These are phyloP conservation scores for Empis stercorea DNA, from an alignment of 2,888 invertebrate species.

Conservation along the genomic window DNA sequence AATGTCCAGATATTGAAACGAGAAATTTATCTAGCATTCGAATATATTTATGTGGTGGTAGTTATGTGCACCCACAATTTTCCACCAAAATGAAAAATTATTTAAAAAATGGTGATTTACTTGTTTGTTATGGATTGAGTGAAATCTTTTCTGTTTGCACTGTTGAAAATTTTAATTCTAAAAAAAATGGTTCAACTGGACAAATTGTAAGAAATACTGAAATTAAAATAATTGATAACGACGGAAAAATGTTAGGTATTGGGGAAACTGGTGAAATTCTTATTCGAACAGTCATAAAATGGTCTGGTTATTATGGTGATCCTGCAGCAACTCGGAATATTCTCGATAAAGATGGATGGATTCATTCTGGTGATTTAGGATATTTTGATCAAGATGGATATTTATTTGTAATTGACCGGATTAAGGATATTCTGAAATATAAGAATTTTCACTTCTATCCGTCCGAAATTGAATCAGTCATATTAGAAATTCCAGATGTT, in stretches of 20 bases:
- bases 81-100: slow-evolving; percentile 11
- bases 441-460: slow-evolving; percentile 28
- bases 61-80: slow-evolving; percentile 18
- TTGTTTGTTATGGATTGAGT: slow-evolving; percentile 17
- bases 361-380: slow-evolving; percentile 32
- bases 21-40: slow-evolving; percentile 17
- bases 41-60: slow-evolving; percentile 24
- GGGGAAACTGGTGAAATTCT: slow-evolving; percentile 28
- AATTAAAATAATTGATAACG: slow-evolving; percentile 27
- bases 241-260: slow-evolving; percentile 21
- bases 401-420: slow-evolving; percentile 26
- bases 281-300: slow-evolving; percentile 20
- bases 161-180: not conserved
- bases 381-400: slow-evolving; percentile 30
- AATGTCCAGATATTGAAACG: slow-evolving; percentile 10
- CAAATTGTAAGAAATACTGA: slow-evolving; percentile 20
- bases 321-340: slow-evolving; percentile 23
- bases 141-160: slow-evolving; percentile 11
- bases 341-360: slow-evolving; percentile 30
- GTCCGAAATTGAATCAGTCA: slow-evolving; percentile 26
- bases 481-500: slow-evolving; percentile 25
- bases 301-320: slow-evolving; percentile 31
- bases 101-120: slow-evolving; percentile 10
- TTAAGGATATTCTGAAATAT: slow-evolving; percentile 26
- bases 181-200: slow-evolving; percentile 21